Percentiles rank a stretch among this genome's conserved stretches.
phyloP scores from a whole-genome alignment of 2,113 vertebrate species.

The Phaethornis superciliosus region DNA sequence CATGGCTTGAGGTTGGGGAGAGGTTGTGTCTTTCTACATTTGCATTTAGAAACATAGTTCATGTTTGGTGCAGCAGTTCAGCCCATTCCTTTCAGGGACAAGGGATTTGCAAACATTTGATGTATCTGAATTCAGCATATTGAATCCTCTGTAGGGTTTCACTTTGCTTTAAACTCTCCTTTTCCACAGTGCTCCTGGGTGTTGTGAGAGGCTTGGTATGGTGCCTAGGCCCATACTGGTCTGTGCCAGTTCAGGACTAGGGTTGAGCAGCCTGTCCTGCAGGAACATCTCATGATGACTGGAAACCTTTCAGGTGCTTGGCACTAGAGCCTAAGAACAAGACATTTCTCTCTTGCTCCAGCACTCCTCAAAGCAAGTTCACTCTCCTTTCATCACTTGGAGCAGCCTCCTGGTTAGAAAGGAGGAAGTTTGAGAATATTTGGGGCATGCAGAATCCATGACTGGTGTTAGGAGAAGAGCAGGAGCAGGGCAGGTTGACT shows the following conservation, averaged over 20 bases:
- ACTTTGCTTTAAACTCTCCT: not conserved
- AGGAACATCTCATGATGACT: not conserved
- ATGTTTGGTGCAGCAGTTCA: not conserved
- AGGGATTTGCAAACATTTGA: not conserved
- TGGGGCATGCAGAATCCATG: not conserved
- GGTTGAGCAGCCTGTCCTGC: not conserved
- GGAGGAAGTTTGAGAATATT: not conserved
- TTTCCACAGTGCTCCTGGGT: not conserved
- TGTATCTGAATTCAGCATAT: not conserved
- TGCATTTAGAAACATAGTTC: not conserved
- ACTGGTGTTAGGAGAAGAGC: not conserved
- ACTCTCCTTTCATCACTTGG: not conserved
- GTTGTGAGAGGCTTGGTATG: not conserved
- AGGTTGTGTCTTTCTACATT: not conserved
- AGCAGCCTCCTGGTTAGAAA: not conserved
- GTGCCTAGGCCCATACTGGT: not conserved
- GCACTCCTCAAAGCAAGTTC: not conserved
- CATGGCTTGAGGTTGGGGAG: not conserved
- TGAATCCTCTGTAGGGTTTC: not conserved
- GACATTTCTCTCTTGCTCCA: not conserved
- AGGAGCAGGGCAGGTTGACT: not conserved
- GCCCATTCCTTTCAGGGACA: not conserved
- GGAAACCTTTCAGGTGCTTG: not conserved
- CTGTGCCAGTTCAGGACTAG: not conserved
- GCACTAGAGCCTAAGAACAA: not conserved